Evolutionary conservation across 2,797 vertebrate species (phyloP), one percentile per base, ranked within the genome.

Genomic region (Anniella stebbinsi): DNA sequence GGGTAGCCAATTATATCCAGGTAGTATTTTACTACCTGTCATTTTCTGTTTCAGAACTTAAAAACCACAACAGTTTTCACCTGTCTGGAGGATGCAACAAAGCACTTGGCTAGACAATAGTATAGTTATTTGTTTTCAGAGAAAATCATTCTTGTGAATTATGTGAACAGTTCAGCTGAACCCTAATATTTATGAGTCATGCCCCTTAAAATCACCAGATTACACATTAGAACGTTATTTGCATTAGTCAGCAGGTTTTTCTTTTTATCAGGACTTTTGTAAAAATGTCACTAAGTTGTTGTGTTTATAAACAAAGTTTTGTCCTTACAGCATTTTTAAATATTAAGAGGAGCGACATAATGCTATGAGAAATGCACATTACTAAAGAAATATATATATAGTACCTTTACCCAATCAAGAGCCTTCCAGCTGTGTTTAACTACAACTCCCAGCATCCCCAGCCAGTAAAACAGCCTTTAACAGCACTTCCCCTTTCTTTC

Each of bases 41-140:
- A 81, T 2, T 73, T 81, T 89, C 80, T 45, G 45, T 30, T 87
- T 89, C 2, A 88, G 28, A 41, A 83, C 6, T 69, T 93, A 84
- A 84, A 66, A 78, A 76, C 15, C 28, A 17, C 63, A 33, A 48
- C 69, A 33, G 60, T 90, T 86, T 33, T 33, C 7, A 88, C 12
- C 23, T 91, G n/a, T 91, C 63, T 63, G 33, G 4, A 91, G 45
- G 3, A 63, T 69, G 41, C 12, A 48, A 33, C 2, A 72, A 91
- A 92, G 7, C 13, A 90, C 12, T 87, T 70, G 54, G 70, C 13
- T 3, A 80, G 15, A 60, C 0, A 4, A 54, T 66, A 77, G 41
- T 4, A 82, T 10, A 91, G 15, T 7, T 54, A 80, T 85, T 2
- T 51, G 12, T 48, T 13, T 80, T 60, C 12, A 72, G 73, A 33